phyloP scores from a whole-genome alignment of 2,888 invertebrate genomes.

The Glaucopsyche alexis region DNA sequence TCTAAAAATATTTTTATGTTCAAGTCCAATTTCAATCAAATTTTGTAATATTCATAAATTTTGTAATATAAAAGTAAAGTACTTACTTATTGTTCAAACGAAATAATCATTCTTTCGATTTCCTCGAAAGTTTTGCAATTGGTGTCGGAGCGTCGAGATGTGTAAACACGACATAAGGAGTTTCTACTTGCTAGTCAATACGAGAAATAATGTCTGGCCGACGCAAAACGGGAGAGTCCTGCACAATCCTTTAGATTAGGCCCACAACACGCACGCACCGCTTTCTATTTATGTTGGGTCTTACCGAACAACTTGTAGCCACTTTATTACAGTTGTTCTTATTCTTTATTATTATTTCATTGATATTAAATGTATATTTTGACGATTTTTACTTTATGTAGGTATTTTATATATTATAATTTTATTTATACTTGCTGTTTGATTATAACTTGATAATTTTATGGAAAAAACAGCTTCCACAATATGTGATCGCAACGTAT shows the following conservation, averaged over 20 bases:
- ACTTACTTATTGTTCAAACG: no score
- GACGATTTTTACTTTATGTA: no score
- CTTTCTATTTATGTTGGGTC: constrained; percentile 71
- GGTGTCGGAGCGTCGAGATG: neutral
- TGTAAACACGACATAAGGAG: constrained; percentile 38
- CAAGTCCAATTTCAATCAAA: no score
- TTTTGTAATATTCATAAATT: no score
- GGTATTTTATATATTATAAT: no score
- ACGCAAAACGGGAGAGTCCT: constrained; percentile 50
- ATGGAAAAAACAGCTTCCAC: no score
- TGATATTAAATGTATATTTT: constrained; percentile 36
- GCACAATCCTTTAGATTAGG: constrained; percentile 72
- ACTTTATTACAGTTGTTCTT: constrained; percentile 78
- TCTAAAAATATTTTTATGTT: no score
- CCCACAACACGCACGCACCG: constrained; percentile 65
- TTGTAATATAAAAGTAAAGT: no score
- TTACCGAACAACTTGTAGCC: constrained; percentile 77
- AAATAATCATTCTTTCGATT: neutral
- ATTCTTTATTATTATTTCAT: constrained; percentile 68
- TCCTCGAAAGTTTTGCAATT: neutral
- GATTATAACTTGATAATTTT: no score
- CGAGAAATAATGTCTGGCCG: constrained; percentile 52
- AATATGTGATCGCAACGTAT: no score
- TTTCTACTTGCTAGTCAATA: constrained; percentile 56
- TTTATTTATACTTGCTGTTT: no score